These are phyloP conservation scores for Macroramphosus scolopax DNA, from an alignment of 2,797 vertebrate genomes.

Conservation along the genomic window DNA sequence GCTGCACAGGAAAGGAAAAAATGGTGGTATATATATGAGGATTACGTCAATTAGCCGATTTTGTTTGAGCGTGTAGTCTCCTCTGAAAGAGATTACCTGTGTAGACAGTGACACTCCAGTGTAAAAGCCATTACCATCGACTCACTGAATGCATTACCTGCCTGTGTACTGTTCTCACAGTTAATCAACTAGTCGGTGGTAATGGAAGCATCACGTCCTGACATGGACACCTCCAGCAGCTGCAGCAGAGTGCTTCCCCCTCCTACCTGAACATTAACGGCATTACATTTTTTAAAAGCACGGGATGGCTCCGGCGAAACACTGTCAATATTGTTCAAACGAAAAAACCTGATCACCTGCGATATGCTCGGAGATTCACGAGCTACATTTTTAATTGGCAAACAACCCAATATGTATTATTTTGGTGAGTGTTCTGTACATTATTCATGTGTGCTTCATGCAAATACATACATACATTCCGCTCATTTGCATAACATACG, in stretches of 20 bases:
- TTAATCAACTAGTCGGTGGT: constrained; percentile 67
- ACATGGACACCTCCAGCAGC: constrained; percentile 45
- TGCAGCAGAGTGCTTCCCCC: constrained; percentile 8
- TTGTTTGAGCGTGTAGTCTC: constrained; percentile 13
- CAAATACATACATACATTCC: background rate
- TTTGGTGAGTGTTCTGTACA: constrained; percentile 4
- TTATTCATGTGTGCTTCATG: constrained; percentile 20
- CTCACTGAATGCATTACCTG: constrained; percentile 64
- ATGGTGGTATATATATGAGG: too few species aligned
- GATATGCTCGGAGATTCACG: too few species aligned
- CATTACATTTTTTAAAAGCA: constrained; percentile 43
- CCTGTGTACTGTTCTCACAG: constrained; percentile 52
- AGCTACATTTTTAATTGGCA: constrained; percentile 15
- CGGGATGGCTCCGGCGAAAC: constrained; percentile 6
- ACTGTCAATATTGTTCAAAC: background rate
- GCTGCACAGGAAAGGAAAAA: constrained; percentile 10
- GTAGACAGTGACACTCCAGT: constrained; percentile 41
- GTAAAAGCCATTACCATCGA: constrained; percentile 58
- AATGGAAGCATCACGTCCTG: constrained; percentile 59
- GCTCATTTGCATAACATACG: background rate
- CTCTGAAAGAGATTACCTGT: constrained; percentile 49
- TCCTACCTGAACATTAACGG: constrained; percentile 4
- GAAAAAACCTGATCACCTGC: background rate
- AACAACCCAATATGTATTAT: constrained; percentile 31
- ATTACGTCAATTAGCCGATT: constrained; percentile 7